Percentiles rank a stretch among this genome's conserved stretches.
phyloP scores from a whole-genome alignment of 2,797 vertebrate species.

The Macroramphosus scolopax region DNA sequence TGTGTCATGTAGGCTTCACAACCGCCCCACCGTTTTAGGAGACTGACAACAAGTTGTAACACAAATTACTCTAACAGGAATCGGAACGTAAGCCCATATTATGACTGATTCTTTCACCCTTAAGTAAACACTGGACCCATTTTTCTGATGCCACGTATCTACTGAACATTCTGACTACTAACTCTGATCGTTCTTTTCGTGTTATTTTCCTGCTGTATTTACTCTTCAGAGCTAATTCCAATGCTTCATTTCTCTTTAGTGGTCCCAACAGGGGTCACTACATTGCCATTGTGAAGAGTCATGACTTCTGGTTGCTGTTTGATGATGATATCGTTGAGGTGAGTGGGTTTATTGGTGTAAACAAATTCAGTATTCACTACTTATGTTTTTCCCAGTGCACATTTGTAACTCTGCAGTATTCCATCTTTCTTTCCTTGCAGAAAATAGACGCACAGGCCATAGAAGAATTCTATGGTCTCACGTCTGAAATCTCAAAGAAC shows the following conservation, averaged over 20 bases:
- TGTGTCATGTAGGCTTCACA: no score
- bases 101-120: no score
- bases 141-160: no score
- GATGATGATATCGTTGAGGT: constrained; percentile 97
- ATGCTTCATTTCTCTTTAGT: constrained; percentile 60
- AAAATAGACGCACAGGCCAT: constrained; percentile 99
- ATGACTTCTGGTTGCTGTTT: constrained; percentile 97
- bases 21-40: no score
- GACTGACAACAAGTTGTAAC: no score
- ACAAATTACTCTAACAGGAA: no score
- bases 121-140: no score
- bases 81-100: no score
- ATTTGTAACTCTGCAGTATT: neutral
- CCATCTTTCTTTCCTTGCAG: constrained; percentile 62
- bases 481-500: constrained; percentile 99
- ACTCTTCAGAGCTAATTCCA: neutral
- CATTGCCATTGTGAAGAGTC: constrained; percentile 98
- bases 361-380: no score
- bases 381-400: no score
- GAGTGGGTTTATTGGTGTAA: constrained; percentile 7
- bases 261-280: constrained; percentile 97
- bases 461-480: constrained; percentile 98
- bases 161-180: no score
- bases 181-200: no score
- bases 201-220: neutral